Base-by-base conservation (phyloP, 2,113 vertebrate genomes). In the Zosterops japonicus region DNA sequence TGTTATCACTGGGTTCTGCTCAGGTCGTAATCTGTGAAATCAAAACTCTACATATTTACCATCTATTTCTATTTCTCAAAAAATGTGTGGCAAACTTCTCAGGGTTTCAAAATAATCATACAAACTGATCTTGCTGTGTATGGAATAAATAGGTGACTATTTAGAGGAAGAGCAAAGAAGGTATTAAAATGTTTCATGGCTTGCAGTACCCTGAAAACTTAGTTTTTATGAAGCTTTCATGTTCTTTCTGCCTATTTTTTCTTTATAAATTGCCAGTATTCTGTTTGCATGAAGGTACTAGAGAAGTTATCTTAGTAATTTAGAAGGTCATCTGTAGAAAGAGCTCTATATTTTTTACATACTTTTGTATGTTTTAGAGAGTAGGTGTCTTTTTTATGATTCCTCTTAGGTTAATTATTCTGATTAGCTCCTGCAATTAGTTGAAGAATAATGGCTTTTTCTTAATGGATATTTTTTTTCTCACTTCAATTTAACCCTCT, bases 341-440 rank as follows among this genome's bases (percentile, higher is more conserved):
- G 31, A 71, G 22, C 41, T 39, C 23, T 74, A 13, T 19, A 55
- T 33, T 89, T 93, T 94, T 94, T 60, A 80, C 44, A 27, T 69
- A 33, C 6, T 31, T 91, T 70, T 92, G 86, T 92, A 27, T 92
- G 29, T 93, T 95, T 79, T 83, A 63, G 57, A 67, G 46, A 76
- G 36, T 85, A 60, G 42, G 20, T 87, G 24, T 78, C 84, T 89
- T 87, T 91, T 91, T 85, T 72, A 89, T 67, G 63, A 65, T 77
- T 96, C 53, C 42, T 91, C 61, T 87, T 91, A 50, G 49, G 53
- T 93, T 95, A 91, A 95, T 97, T 95, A 77, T 96, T 94, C 74
- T 90, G 39, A 86, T 85, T 86, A 94, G 61, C 21, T 75, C 86
- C 83, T 93, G 52, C 75, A 94, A 80, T 95, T 94, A 93, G 49